Percentiles rank a stretch among this genome's conserved stretches.
These are phyloP conservation scores for Chrysaora quinquecirrha DNA, from an alignment of 30 jellyfish, hydroid and myxozoan genomes.

Conservation along the genomic window DNA sequence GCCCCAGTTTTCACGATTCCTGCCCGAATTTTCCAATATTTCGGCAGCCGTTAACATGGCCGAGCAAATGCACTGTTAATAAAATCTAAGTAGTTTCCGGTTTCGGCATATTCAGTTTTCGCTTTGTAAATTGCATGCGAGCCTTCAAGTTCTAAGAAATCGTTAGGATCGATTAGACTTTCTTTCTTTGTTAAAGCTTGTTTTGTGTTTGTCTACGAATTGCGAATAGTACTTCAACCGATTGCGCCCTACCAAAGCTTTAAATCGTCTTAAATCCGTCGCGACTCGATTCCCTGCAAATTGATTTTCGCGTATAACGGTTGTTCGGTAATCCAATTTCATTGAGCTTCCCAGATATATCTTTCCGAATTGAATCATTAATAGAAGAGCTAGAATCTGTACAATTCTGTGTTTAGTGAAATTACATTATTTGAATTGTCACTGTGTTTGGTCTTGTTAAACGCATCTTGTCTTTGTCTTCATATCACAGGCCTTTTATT, in stretches of 20 bases:
- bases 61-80: too few species aligned
- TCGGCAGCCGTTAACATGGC: too few species aligned
- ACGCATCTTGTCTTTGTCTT: background rate
- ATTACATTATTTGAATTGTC: conserved; percentile 1
- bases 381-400: conserved; percentile 20
- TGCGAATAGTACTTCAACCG: conserved; percentile 17
- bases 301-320: conserved; percentile 60
- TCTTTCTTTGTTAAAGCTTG: background rate
- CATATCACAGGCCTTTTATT: background rate
- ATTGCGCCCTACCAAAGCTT: conserved; percentile 45
- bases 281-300: conserved; percentile 44
- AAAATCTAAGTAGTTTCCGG: background rate
- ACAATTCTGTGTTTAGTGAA: background rate
- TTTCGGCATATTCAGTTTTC: background rate
- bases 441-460: background rate
- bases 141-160: background rate
- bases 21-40: too few species aligned
- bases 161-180: background rate
- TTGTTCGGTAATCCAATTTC: conserved; percentile 58
- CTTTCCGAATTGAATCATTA: conserved; percentile 68
- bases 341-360: conserved; percentile 45
- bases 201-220: background rate
- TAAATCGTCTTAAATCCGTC: conserved; percentile 65
- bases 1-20: too few species aligned
- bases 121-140: background rate